Conservation (phyloP, 2,888 invertebrate species). For the Protula sp. region DNA sequence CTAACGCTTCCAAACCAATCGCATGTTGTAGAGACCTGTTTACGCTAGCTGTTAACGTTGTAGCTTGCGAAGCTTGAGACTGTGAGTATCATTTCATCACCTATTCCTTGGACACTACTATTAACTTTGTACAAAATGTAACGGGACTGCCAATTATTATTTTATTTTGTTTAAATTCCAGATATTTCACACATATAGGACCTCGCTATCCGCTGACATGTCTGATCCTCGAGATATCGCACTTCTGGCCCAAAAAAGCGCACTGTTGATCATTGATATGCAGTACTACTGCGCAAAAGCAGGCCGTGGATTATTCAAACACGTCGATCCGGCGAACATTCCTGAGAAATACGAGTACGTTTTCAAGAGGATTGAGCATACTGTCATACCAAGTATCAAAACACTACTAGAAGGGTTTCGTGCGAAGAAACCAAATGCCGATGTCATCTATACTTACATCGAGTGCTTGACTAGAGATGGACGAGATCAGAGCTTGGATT, state of each 20-base stretch:
- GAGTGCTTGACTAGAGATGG: slow-evolving; percentile 17
- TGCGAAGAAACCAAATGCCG: slow-evolving; percentile 1
- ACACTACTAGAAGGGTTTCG: slow-evolving; percentile 7
- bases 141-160: too few species aligned
- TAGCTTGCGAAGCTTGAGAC: too few species aligned
- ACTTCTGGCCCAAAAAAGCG: too few species aligned
- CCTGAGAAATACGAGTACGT: slow-evolving; percentile 3
- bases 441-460: slow-evolving; percentile 10
- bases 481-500: slow-evolving; percentile 18
- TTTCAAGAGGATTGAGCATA: slow-evolving; percentile 4
- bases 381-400: slow-evolving; percentile 8
- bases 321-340: slow-evolving; percentile 8
- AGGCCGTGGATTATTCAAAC: slow-evolving; percentile 1
- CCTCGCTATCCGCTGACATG: too few species aligned
- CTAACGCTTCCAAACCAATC: too few species aligned
- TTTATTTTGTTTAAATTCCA: too few species aligned
- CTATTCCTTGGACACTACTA: neutral
- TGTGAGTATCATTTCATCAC: too few species aligned
- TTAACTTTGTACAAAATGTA: too few species aligned
- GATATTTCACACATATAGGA: too few species aligned
- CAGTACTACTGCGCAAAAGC: slow-evolving; percentile 13
- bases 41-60: too few species aligned
- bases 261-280: slow-evolving; percentile 14
- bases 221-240: too few species aligned
- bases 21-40: too few species aligned